Evolutionary conservation across 1,140 invertebrate species (phyloP).

Genomic region (Myzus persicae): DNA sequence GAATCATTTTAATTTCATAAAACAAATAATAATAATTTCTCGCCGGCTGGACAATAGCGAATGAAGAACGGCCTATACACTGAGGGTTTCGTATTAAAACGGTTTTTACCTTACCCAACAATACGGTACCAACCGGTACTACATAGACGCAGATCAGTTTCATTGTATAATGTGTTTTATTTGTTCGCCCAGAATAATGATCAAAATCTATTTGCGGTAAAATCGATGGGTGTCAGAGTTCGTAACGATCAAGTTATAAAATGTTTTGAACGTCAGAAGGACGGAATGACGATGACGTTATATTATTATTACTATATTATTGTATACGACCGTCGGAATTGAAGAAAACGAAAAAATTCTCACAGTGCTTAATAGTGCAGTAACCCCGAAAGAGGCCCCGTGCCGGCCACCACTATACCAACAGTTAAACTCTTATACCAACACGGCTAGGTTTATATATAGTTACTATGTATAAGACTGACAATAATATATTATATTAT

Average conservation of each 20-base stretch:
- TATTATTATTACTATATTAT: neutral
- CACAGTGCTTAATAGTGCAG: constrained; percentile 13
- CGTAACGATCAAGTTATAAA: neutral
- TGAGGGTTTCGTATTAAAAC: neutral
- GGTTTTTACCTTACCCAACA: neutral
- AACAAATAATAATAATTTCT: neutral
- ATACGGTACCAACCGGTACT: neutral
- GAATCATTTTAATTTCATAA: neutral
- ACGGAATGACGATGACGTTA: neutral
- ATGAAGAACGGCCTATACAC: neutral
- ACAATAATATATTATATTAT: neutral
- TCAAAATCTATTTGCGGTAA: neutral
- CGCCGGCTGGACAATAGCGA: neutral
- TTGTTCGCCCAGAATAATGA: neutral
- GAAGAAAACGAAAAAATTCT: neutral
- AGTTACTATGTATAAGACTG: neutral
- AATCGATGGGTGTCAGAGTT: neutral
- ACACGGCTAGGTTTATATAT: neutral
- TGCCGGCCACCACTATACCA: neutral
- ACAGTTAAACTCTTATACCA: neutral
- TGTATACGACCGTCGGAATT: neutral
- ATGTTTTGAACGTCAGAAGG: neutral
- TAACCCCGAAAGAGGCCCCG: neutral
- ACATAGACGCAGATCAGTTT: neutral
- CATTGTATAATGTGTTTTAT: neutral